phyloP scores from a whole-genome alignment of 2,888 invertebrate genomes.

The Litoditis marina region DNA sequence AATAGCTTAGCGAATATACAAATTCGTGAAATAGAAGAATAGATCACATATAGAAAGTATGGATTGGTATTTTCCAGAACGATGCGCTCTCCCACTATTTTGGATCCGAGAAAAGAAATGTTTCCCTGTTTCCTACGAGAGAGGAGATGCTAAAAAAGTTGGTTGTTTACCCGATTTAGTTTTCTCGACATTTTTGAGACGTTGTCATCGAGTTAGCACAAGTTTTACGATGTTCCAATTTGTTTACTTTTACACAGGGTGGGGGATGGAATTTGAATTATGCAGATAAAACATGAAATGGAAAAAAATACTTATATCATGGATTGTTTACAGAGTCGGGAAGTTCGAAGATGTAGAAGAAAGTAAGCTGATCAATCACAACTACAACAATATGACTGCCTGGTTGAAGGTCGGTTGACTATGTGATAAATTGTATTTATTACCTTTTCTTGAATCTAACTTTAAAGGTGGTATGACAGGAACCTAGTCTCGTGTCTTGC shows the following conservation, averaged over 20 bases:
- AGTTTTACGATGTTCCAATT: no score
- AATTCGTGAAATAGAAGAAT: no score
- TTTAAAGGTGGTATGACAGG: no score
- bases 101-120: constrained; percentile 21
- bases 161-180: no score
- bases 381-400: constrained; percentile 56
- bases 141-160: constrained; percentile 48
- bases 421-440: no score
- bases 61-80: constrained; percentile 24
- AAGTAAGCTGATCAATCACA: constrained; percentile 49
- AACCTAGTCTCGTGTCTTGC: no score
- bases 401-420: constrained; percentile 51
- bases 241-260: no score
- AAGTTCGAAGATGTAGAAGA: constrained; percentile 48
- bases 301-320: not conserved
- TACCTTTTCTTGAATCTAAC: no score
- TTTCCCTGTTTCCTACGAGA: constrained; percentile 45
- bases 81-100: constrained; percentile 36
- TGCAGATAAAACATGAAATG: not conserved
- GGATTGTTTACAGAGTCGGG: constrained; percentile 44
- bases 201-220: no score
- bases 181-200: no score
- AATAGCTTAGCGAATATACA: no score
- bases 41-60: no score
- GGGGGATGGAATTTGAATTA: not conserved